These are phyloP conservation scores for Chrysemys picta DNA, from an alignment of 2,113 vertebrate species.

Conservation along the genomic window DNA sequence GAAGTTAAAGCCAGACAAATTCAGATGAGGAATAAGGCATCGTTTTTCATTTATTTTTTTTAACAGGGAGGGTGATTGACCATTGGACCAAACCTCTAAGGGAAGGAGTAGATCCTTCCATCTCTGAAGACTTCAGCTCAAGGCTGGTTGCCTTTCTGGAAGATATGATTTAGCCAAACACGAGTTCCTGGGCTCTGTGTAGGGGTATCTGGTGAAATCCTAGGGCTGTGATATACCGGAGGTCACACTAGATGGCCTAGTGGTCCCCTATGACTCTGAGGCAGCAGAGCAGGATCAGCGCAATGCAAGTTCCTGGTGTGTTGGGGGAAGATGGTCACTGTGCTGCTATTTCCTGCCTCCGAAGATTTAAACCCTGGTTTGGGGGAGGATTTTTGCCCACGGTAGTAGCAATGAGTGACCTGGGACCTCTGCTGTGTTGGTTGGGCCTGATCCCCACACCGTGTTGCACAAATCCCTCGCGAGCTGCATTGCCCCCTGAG, in stretches of 20 bases:
- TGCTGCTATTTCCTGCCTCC: background rate
- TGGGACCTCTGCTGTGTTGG: background rate
- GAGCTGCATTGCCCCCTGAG: too few species aligned
- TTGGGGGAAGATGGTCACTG: background rate
- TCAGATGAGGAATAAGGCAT: background rate
- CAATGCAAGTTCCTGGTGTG: background rate
- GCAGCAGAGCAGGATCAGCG: background rate
- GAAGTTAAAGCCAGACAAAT: background rate
- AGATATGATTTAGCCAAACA: background rate
- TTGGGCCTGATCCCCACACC: background rate
- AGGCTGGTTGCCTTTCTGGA: background rate
- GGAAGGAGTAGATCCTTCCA: background rate
- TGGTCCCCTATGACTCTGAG: background rate
- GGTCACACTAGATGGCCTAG: background rate
- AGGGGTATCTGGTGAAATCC: too few species aligned
- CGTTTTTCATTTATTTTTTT: background rate
- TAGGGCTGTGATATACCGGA: too few species aligned
- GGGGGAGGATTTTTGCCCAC: background rate
- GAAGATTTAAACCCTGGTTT: background rate
- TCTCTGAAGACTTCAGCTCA: background rate
- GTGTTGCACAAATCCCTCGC: background rate
- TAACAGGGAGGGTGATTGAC: background rate
- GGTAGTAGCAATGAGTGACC: background rate
- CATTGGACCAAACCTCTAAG: background rate
- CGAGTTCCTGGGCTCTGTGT: too few species aligned